Evolutionary conservation across 2,113 vertebrate genomes (phyloP).

Genomic region (Gasterosteus aculeatus): DNA sequence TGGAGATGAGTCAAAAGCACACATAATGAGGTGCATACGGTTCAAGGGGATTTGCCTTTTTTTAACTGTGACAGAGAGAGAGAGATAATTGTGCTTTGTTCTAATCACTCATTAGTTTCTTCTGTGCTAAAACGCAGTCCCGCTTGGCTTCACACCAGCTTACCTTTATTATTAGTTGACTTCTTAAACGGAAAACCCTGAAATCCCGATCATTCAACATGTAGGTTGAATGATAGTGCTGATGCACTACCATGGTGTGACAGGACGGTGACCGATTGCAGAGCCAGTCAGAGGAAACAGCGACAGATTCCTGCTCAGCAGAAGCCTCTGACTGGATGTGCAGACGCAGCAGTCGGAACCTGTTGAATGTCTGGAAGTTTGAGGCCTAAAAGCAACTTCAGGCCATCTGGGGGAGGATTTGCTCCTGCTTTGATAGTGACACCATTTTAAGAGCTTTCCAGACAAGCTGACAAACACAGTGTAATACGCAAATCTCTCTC

Average conservation of each 20-base stretch:
- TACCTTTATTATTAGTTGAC: not conserved
- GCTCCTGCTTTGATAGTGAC: constrained; percentile 70
- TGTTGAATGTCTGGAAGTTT: constrained; percentile 45
- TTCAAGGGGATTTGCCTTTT: constrained; percentile 7
- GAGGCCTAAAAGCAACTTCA: constrained; percentile 50
- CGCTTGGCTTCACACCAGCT: not conserved
- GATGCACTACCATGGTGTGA: constrained; percentile 3
- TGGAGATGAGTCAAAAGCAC: constrained; percentile 27
- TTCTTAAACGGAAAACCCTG: constrained; percentile 16
- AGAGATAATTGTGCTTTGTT: constrained; percentile 25
- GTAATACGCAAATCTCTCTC: constrained; percentile 24
- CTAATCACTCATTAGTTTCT: not conserved
- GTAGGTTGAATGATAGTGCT: constrained; percentile 22
- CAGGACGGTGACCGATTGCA: constrained; percentile 25
- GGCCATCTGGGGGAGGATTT: constrained; percentile 59
- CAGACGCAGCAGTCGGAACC: constrained; percentile 36
- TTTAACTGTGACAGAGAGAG: constrained; percentile 8
- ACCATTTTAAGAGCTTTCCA: constrained; percentile 61
- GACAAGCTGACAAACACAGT: constrained; percentile 60
- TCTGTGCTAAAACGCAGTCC: not conserved
- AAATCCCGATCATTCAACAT: constrained; percentile 22
- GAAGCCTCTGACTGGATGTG: constrained; percentile 37
- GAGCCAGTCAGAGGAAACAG: constrained; percentile 16
- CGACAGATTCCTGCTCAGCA: constrained; percentile 49
- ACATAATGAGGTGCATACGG: constrained; percentile 24